Percentiles rank a stretch among this genome's conserved stretches.
Conservation (phyloP, 1,140 invertebrate genomes). For the Neelides sp. region DNA sequence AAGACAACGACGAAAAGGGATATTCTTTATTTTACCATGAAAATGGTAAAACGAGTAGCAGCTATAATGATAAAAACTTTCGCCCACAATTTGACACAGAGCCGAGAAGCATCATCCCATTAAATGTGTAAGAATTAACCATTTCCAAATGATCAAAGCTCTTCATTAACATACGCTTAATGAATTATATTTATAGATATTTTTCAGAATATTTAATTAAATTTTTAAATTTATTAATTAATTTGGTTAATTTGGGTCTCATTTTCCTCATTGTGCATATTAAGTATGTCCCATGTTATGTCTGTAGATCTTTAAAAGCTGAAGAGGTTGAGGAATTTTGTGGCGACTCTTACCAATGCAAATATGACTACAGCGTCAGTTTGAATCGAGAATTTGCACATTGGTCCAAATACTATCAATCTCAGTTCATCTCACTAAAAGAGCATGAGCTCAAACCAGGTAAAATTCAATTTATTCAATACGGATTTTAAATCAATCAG, state of each 20-base stretch:
- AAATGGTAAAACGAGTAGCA: conserved; percentile 61
- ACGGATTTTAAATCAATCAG: too few species aligned
- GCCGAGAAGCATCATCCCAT: conserved; percentile 55
- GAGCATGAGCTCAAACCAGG: conserved; percentile 29
- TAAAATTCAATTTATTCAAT: too few species aligned
- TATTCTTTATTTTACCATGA: conserved; percentile 63
- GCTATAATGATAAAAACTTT: conserved; percentile 64
- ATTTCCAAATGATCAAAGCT: not conserved
- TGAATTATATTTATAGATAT: conserved; percentile 10
- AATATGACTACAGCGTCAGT: conserved; percentile 75
- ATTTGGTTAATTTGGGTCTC: too few species aligned
- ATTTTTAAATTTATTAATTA: too few species aligned
- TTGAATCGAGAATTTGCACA: conserved; percentile 69
- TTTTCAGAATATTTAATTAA: too few species aligned
- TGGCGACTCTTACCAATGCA: conserved; percentile 68
- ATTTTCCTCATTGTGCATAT: too few species aligned
- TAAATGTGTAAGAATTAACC: conserved; percentile 46
- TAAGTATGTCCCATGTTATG: too few species aligned
- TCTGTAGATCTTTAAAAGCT: conserved; percentile 45
- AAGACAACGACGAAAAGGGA: conserved; percentile 53
- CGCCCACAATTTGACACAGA: conserved; percentile 54
- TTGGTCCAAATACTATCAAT: conserved; percentile 70
- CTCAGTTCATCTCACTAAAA: conserved; percentile 49
- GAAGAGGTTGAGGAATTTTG: conserved; percentile 55
- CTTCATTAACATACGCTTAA: too few species aligned